Conservation (phyloP, 2,113 vertebrate species). For the Lepidiolamprologus cunningtoni region DNA sequence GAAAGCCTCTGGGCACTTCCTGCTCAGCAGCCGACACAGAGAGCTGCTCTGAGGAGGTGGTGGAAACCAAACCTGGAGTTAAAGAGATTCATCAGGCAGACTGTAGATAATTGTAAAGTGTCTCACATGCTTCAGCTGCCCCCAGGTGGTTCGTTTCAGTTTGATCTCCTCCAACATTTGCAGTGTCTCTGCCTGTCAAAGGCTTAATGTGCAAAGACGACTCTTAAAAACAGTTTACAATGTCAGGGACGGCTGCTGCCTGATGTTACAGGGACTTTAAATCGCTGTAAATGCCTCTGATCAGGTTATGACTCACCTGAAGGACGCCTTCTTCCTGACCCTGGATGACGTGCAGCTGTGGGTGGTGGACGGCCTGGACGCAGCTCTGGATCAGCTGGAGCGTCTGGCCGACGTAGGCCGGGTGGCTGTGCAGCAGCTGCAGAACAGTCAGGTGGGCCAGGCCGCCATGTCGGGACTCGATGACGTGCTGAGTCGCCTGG, state of each 20-base stretch:
- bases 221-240: background rate
- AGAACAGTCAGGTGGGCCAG: slow-evolving; percentile 28
- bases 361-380: slow-evolving; percentile 43
- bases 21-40: background rate
- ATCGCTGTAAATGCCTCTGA: background rate
- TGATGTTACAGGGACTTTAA: background rate
- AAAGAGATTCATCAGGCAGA: background rate
- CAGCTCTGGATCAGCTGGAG: slow-evolving; percentile 29
- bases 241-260: background rate
- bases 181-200: background rate
- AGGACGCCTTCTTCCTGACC: slow-evolving; percentile 50
- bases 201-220: background rate
- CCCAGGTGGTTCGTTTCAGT: background rate
- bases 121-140: background rate
- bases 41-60: background rate
- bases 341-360: slow-evolving; percentile 60
- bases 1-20: background rate
- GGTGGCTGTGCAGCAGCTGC: background rate
- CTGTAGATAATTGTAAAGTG: background rate
- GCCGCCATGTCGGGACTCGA: slow-evolving; percentile 28
- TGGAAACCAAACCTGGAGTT: background rate
- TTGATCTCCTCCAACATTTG: background rate
- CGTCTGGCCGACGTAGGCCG: background rate
- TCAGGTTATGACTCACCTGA: slow-evolving; percentile 61
- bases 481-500: slow-evolving; percentile 54